These are phyloP conservation scores for Rhincodon typus DNA, from an alignment of 2,797 vertebrate species.

Conservation along the genomic window DNA sequence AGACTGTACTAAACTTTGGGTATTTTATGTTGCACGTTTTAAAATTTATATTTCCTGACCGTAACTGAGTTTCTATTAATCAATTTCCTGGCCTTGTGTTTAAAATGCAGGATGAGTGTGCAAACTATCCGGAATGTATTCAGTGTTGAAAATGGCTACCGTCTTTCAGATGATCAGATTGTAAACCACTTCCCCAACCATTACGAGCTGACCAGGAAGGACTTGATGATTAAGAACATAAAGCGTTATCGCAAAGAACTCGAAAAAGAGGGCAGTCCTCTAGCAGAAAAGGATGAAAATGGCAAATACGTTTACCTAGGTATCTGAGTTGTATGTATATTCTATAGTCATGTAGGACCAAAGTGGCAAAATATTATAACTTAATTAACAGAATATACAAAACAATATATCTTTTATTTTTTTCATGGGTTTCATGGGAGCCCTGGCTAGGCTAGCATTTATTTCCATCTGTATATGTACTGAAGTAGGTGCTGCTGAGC, in stretches of 20 bases:
- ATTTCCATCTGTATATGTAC: too few relatives aligned
- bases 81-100: background rate
- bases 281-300: conserved; percentile 93
- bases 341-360: background rate
- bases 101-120: conserved; percentile 82
- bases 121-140: conserved; percentile 94
- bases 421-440: too few relatives aligned
- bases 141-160: conserved; percentile 89
- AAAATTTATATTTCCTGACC: background rate
- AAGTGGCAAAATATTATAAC: background rate
- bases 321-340: conserved; percentile 44
- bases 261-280: conserved; percentile 83
- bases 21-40: background rate
- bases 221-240: conserved; percentile 98
- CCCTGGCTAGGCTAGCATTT: too few relatives aligned
- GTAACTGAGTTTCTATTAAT: background rate
- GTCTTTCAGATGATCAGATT: conserved; percentile 93
- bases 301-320: conserved; percentile 92
- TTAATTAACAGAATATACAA: background rate
- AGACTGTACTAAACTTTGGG: background rate
- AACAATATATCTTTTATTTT: too few relatives aligned
- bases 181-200: conserved; percentile 98
- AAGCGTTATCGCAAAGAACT: conserved; percentile 91
- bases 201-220: conserved; percentile 93
- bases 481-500: too few relatives aligned